These are phyloP conservation scores for Synanthedon tipuliformis DNA, from an alignment of 2,888 invertebrate genomes.

Conservation along the genomic window DNA sequence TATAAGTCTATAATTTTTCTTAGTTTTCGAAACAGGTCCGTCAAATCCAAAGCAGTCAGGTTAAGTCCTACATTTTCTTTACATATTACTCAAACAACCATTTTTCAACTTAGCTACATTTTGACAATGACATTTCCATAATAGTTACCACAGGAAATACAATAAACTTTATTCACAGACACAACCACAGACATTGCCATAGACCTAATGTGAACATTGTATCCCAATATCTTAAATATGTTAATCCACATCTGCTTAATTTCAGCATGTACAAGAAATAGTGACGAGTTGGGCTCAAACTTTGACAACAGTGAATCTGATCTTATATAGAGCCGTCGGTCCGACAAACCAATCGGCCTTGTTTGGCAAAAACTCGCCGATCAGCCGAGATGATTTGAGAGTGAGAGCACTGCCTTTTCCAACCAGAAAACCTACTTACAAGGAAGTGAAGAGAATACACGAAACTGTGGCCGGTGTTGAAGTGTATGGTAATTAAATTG, in stretches of 20 bases:
- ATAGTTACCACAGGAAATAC: no score
- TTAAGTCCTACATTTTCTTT: no score
- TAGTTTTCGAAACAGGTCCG: no score
- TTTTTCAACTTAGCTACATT: no score
- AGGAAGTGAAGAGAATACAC: conserved; percentile 82
- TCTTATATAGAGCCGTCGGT: conserved; percentile 83
- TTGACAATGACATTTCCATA: no score
- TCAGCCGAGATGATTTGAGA: conserved; percentile 73
- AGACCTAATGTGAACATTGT: no score
- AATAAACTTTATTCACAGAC: no score
- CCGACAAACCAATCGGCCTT: conserved; percentile 77
- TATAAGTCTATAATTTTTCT: no score
- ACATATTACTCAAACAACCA: no score
- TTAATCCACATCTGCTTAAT: conserved; percentile 9
- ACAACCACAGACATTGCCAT: no score
- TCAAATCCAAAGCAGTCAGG: no score
- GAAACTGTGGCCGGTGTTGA: conserved; percentile 74
- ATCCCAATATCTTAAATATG: no score
- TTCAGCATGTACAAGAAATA: conserved; percentile 81
- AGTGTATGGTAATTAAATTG: conserved; percentile 72
- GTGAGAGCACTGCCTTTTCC: conserved; percentile 83
- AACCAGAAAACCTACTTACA: conserved; percentile 83
- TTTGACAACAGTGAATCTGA: conserved; percentile 74
- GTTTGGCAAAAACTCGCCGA: conserved; percentile 79
- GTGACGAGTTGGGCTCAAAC: conserved; percentile 76